Evolutionary conservation across 2,888 invertebrate species (phyloP), one percentile per base, ranked within the genome.

Genomic region (Carcina quercana): DNA sequence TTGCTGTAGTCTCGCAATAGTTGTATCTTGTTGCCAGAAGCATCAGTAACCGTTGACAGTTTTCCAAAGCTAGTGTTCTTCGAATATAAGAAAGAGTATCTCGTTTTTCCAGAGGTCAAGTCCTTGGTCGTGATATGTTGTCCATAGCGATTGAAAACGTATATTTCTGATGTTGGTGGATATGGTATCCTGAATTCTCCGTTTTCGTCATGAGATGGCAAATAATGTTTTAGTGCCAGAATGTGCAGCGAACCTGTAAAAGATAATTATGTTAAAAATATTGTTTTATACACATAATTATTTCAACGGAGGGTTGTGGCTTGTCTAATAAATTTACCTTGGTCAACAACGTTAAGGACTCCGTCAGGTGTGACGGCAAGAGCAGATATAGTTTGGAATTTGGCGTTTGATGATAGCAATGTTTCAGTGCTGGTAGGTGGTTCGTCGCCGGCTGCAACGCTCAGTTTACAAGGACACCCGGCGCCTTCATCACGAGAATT

Each of bases 31-130:
- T 96, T 93, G 44, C 96, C 96, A 3, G 96, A 95, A 36, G 95
- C 94, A 72, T 97, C 97, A 2, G 95, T 96, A 2, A 98, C 96
- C 1, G 95, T 95, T 1, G 94, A 94, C 32, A 98, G 80, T 60
- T 95, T 95, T 0, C 98, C 97, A 53, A 96, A 97, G 62, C 95
- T 96, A 5, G 96, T 96, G 64, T 96, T 97, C 61, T 98, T 98
- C 28, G 96, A 97, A 84, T 98, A 98, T 13, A 97, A 87, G 86
- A 98, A 98, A 28, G 96, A 94, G 72, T 97, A 98, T 64, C 96
- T 88, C 3, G 93, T 93, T 74, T 95, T 95, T 28, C 94, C 96
- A n/a, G 97, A 97, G 27, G 97, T 93, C 37, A 97, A 83, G 71
- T 97, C 97, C 67, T 94, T 94, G 2, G 98, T 98, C 14, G 93